Evolutionary conservation across 2,888 invertebrate genomes (phyloP).

Genomic region (Teleiodes luculella): DNA sequence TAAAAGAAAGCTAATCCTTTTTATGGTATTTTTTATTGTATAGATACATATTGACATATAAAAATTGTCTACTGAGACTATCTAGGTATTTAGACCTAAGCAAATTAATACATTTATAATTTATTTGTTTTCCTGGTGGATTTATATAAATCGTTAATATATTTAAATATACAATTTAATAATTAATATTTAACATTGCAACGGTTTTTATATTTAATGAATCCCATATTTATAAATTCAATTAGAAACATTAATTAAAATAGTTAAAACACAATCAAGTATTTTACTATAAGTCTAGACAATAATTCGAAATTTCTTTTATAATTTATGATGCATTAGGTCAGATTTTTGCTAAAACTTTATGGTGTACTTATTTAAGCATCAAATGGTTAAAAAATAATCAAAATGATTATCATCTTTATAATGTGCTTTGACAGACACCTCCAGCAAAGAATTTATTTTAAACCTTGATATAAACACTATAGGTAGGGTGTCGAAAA

Average conservation of each 20-base stretch:
- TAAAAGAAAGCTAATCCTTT: constrained; percentile 32
- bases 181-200: constrained; percentile 7
- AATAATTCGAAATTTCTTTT: neutral
- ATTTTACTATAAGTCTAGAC: no score
- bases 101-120: constrained; percentile 40
- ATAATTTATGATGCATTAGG: neutral
- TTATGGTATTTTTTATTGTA: constrained; percentile 52
- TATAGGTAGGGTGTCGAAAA: neutral
- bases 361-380: no score
- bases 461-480: no score
- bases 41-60: constrained; percentile 64
- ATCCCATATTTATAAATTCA: neutral
- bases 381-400: no score
- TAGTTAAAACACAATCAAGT: no score
- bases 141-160: constrained; percentile 6
- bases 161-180: constrained; percentile 2
- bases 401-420: no score
- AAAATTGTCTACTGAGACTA: constrained; percentile 67
- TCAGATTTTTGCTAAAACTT: no score
- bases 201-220: constrained; percentile 4
- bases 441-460: no score
- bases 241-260: neutral
- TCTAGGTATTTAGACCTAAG: constrained; percentile 58
- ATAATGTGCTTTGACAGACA: no score
- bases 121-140: constrained; percentile 11